A percentile compares a stretch with the other conserved stretches of the same genome.
These are phyloP conservation scores for Leptatherina wallacei DNA, from an alignment of 2,797 vertebrate genomes.

Conservation along the genomic window DNA sequence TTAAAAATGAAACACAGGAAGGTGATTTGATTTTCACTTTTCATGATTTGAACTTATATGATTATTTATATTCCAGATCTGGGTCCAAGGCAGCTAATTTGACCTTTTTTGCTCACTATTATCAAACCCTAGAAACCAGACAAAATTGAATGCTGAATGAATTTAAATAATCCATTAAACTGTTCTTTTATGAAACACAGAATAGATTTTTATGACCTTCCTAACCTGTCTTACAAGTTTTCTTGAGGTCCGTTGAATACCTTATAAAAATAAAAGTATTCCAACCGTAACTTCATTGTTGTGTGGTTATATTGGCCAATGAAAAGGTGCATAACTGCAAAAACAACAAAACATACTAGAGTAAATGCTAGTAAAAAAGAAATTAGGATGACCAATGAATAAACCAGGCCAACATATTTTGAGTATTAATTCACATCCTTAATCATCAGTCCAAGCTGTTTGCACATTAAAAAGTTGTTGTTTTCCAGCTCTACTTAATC, in stretches of 20 bases:
- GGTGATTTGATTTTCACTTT: too few species aligned
- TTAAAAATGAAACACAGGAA: not conserved
- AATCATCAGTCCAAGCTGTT: not conserved
- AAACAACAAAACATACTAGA: not conserved
- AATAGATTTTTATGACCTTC: not conserved
- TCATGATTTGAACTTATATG: not conserved
- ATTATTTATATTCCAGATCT: not conserved
- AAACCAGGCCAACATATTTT: not conserved
- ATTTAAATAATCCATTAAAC: slow-evolving; percentile 3
- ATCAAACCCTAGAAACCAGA: slow-evolving; percentile 2
- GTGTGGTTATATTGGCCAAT: not conserved
- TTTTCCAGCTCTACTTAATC: slow-evolving; percentile 12
- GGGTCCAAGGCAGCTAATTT: not conserved
- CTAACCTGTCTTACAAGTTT: not conserved
- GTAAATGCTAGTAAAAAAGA: not conserved
- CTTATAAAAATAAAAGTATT: not conserved
- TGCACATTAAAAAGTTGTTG: not conserved
- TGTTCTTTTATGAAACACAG: not conserved
- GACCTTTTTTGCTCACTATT: not conserved
- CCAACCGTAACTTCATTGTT: not conserved
- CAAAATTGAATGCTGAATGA: not conserved
- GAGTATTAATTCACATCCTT: not conserved
- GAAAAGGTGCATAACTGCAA: not conserved
- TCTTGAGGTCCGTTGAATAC: not conserved
- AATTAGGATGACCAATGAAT: too few species aligned